phyloP scores from a whole-genome alignment of 2,113 vertebrate genomes.

The Vulpes lagopus region DNA sequence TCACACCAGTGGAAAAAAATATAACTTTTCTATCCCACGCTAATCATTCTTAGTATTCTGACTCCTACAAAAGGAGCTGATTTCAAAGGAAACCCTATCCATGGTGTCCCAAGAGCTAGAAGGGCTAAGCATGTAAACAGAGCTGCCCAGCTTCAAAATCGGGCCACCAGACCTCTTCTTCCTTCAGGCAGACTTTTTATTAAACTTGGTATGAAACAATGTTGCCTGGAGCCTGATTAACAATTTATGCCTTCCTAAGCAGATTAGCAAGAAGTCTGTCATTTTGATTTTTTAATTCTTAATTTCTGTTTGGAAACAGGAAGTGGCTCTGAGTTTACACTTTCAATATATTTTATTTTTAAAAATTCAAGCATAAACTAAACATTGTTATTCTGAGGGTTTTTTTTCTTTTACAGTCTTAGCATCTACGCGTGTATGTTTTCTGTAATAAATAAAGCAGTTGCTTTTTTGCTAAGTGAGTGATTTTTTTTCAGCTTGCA shows the following conservation, averaged over 20 bases:
- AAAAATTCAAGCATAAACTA: slow-evolving; percentile 25
- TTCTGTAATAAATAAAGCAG: slow-evolving; percentile 5
- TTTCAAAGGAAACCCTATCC: slow-evolving; percentile 86
- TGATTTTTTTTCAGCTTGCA: neutral
- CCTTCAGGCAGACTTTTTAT: slow-evolving; percentile 88
- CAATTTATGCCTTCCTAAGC: slow-evolving; percentile 88
- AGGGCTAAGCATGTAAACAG: slow-evolving; percentile 82
- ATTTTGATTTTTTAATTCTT: slow-evolving; percentile 89
- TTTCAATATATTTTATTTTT: slow-evolving; percentile 60
- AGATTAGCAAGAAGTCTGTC: slow-evolving; percentile 87
- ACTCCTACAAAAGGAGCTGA: slow-evolving; percentile 85
- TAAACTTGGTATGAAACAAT: slow-evolving; percentile 90
- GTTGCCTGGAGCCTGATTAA: slow-evolving; percentile 88
- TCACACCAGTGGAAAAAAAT: slow-evolving; percentile 79
- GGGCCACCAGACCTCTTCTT: slow-evolving; percentile 85
- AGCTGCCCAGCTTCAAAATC: slow-evolving; percentile 83
- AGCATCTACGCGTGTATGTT: neutral
- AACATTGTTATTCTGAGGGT: neutral
- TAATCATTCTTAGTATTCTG: slow-evolving; percentile 87
- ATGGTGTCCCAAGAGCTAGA: slow-evolving; percentile 79
- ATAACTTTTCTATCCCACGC: slow-evolving; percentile 82
- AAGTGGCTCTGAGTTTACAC: slow-evolving; percentile 67
- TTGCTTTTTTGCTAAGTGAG: neutral
- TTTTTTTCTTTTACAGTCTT: slow-evolving; percentile 33
- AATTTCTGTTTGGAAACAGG: slow-evolving; percentile 84